Base-by-base conservation (phyloP, 2,888 invertebrate species). In the Drosophila ezoana region DNA sequence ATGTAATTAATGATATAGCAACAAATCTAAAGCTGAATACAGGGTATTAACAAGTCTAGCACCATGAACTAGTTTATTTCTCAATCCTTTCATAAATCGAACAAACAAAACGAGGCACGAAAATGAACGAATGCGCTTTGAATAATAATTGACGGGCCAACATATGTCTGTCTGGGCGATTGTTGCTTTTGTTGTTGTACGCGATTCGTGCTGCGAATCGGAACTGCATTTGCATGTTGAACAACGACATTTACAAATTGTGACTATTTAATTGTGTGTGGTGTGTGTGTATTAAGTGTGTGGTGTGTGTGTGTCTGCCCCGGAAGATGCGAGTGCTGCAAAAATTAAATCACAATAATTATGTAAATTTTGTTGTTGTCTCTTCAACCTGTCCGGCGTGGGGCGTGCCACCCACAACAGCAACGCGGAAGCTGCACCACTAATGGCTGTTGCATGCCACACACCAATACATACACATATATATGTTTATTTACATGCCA, bases 321-420 rank as follows among this genome's bases (percentile, higher is more conserved):
- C 79, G 75, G 75, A 76, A 76, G 60, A 74, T 68, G 63, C 61
- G 35, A 60, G 43, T 18, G 60, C 59, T 70, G 70, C 38, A 41
- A 53, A 86, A 86, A 86, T 86, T 82, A 71, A 85, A 85, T 85
- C 75, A 75, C 80, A 89, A 87, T 87, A 84, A 87, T 88, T 84
- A 88, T 88, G 84, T 87, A 88, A 84, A 84, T 68, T 83, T 72
- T 16, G 20, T 20, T 13, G 10, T 18, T 28, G 18, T 52, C 45
- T 52, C 45, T 41, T 35, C 49, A 61, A 47, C 38, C 54, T 60
- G 76, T 47, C 18, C 18, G 18, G 41, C 38, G 13, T 11, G 65
- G 62, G 80, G 82, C 68, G 83, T 80, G 83, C 82, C 70, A 79
- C 83, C 80, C 79, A 79, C 79, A 78, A 68, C 14, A 44, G 57